A percentile compares a stretch with the other conserved stretches of the same genome.
Evolutionary conservation across 1,140 invertebrate species (phyloP).

Genomic region (Sinella curviseta): DNA sequence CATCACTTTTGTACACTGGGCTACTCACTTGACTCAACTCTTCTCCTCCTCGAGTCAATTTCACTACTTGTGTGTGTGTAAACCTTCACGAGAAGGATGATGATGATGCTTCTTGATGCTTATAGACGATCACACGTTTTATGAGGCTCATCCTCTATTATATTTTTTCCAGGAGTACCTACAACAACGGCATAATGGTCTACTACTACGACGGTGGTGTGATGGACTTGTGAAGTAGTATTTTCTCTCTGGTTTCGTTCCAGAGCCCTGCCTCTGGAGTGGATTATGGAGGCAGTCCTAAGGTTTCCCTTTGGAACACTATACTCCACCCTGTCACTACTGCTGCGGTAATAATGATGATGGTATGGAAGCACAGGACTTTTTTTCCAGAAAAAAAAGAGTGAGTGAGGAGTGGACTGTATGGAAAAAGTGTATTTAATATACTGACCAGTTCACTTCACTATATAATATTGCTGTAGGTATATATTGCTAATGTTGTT

Average conservation of each 20-base stretch:
- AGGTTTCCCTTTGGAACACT: not conserved
- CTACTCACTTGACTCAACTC: not conserved
- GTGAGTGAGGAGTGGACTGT: no score
- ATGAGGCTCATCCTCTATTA: not conserved
- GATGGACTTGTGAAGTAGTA: not conserved
- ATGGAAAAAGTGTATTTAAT: not conserved
- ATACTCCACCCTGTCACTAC: constrained; percentile 2
- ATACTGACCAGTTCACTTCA: not conserved
- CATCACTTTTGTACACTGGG: not conserved
- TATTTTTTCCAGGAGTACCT: not conserved
- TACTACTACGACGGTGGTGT: not conserved
- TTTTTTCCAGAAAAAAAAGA: no score
- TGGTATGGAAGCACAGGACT: no score
- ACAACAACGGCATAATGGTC: not conserved
- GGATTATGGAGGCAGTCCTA: not conserved
- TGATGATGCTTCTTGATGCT: not conserved
- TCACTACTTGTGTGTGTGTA: not conserved
- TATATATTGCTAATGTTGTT: no score
- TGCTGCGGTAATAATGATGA: not conserved
- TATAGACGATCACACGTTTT: not conserved
- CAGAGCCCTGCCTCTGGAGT: not conserved
- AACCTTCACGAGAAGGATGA: not conserved
- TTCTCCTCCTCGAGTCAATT: not conserved
- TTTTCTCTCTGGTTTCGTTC: not conserved
- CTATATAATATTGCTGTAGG: no score